These are phyloP conservation scores for Portevinia maculata DNA, from an alignment of 2,888 invertebrate species.

Conservation along the genomic window DNA sequence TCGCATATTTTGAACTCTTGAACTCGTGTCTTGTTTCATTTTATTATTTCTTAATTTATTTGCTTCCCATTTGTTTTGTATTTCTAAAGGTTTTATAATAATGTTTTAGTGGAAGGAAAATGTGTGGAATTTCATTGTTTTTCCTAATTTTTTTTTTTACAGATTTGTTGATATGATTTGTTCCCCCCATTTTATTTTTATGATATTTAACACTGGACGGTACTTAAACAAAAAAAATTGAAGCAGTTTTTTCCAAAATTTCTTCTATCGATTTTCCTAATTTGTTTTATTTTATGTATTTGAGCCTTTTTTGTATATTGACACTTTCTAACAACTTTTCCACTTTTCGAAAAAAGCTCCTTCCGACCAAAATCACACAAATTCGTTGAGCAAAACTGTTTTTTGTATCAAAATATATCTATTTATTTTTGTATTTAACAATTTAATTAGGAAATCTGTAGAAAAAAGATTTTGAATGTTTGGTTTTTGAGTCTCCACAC, in stretches of 20 bases:
- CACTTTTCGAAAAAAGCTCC: conserved; percentile 26
- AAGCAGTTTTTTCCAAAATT: conserved; percentile 48
- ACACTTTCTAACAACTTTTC: conserved; percentile 30
- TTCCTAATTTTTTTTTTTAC: conserved; percentile 13
- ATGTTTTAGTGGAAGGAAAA: conserved; percentile 47
- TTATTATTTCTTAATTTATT: conserved; percentile 42
- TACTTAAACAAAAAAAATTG: conserved; percentile 39
- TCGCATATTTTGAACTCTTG: conserved; percentile 66
- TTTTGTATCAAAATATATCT: conserved; percentile 61
- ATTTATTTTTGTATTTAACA: conserved; percentile 31
- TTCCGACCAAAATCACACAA: conserved; percentile 55
- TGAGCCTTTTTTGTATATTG: conserved; percentile 35
- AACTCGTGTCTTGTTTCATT: conserved; percentile 65
- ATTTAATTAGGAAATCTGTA: conserved; percentile 56
- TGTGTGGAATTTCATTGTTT: conserved; percentile 49
- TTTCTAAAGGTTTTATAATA: conserved; percentile 14
- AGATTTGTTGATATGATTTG: conserved; percentile 56
- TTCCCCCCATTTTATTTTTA: conserved; percentile 17
- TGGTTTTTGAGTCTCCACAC: conserved; percentile 38
- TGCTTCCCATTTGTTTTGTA: conserved; percentile 68
- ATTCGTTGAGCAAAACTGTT: conserved; percentile 61
- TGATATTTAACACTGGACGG: conserved; percentile 65
- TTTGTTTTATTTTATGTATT: conserved; percentile 24
- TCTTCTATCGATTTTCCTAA: conserved; percentile 71
- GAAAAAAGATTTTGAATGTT: conserved; percentile 39